Evolutionary conservation across 1,140 invertebrate species (phyloP).

Genomic region (Macrosteles quadrilineatus): DNA sequence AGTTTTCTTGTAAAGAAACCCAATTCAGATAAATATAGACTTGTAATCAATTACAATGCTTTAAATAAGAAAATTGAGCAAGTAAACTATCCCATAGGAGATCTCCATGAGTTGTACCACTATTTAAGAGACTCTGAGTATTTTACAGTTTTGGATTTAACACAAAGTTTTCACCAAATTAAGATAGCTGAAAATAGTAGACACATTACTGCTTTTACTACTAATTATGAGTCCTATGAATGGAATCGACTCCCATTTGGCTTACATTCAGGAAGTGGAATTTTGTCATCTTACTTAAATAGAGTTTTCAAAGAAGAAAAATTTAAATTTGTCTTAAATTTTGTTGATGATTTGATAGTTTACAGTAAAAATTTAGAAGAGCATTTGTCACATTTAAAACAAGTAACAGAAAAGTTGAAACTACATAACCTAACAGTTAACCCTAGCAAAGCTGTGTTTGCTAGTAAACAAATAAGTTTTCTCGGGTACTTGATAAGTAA

Average conservation of each 20-base stretch:
- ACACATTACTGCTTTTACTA: no score
- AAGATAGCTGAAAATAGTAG: no score
- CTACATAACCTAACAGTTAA: no score
- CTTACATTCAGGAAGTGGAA: not conserved
- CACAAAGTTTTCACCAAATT: not conserved
- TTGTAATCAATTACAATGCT: not conserved
- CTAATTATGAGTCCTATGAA: no score
- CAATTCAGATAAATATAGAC: not conserved
- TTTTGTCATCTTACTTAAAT: not conserved
- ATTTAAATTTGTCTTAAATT: not conserved
- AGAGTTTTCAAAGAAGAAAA: not conserved
- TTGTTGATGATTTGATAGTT: not conserved
- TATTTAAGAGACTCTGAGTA: not conserved
- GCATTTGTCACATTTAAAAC: no score
- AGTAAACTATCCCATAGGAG: not conserved
- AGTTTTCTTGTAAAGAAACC: not conserved
- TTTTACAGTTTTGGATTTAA: not conserved
- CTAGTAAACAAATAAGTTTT: no score
- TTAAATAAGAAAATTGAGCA: not conserved
- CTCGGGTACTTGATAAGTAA: no score
- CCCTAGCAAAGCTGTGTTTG: no score
- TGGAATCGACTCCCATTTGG: no score
- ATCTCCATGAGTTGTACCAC: not conserved
- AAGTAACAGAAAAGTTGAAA: no score
- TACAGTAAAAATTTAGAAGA: no score